These are phyloP conservation scores for Myocastor coypus DNA, from an alignment of 2,113 vertebrate genomes.

Conservation along the genomic window DNA sequence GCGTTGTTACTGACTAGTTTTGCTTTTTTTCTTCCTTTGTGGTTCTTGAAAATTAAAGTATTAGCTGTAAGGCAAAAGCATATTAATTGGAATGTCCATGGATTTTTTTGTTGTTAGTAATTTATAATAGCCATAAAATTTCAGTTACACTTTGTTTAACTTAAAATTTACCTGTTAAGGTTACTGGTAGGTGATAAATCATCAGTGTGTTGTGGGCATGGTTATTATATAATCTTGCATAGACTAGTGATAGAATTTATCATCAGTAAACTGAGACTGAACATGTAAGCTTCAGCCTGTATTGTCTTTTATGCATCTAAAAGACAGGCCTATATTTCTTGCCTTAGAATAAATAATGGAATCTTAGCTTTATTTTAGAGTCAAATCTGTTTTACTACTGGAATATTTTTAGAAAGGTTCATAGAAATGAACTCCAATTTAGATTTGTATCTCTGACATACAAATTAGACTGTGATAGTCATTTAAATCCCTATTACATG, in stretches of 20 bases:
- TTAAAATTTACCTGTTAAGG: constrained; percentile 63
- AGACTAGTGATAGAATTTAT: constrained; percentile 37
- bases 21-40: constrained; percentile 90
- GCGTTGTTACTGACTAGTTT: constrained; percentile 96
- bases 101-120: constrained; percentile 78
- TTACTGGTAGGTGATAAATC: constrained; percentile 23
- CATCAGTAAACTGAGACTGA: constrained; percentile 27
- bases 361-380: constrained; percentile 49
- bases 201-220: constrained; percentile 36
- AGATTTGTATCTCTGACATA: constrained; percentile 43
- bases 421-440: constrained; percentile 52
- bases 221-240: constrained; percentile 43
- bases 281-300: constrained; percentile 28
- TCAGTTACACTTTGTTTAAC: constrained; percentile 73
- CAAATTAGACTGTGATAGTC: constrained; percentile 45
- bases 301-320: constrained; percentile 52
- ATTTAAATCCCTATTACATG: neutral
- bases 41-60: constrained; percentile 96
- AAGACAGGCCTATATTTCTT: constrained; percentile 53
- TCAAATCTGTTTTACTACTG: constrained; percentile 39
- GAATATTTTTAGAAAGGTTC: constrained; percentile 63
- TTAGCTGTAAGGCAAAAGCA: constrained; percentile 90
- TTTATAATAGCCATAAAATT: constrained; percentile 85
- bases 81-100: constrained; percentile 84
- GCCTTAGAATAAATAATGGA: constrained; percentile 46